Base-by-base conservation (phyloP, 1,140 invertebrate species). In the Mizuhopecten yessoensis region DNA sequence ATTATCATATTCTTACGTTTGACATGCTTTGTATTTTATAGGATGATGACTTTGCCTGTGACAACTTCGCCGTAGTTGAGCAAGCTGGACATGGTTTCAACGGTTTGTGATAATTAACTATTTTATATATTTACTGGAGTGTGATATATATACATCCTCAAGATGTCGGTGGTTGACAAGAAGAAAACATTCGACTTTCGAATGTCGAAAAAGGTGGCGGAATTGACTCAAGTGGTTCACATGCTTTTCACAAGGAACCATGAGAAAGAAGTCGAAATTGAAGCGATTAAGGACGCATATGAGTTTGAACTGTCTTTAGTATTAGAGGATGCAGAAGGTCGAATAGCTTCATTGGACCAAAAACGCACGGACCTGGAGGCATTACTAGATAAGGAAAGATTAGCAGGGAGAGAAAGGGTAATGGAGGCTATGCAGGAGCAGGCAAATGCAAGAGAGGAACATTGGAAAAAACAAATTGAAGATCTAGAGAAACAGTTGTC, bases 201-300 rank as follows among this genome's bases (percentile, higher is more conserved):
- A 23, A 96, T 96, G 96, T 96, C 95, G 33, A 96, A 96, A 92
- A 96, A 96, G 88, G 96, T 96, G n/a, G 96, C 96, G 5, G 96
- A 96, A 92, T 92, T 96, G 39, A 96, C 96, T 3, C 96, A 96
- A 89, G 96, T 96, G 5, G 96, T 96, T 34, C 96, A 96, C 91
- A 96, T 96, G 96, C 93, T 96, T 20, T 96, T 96, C 90, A 96
- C 94, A 10, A 89, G 96, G 33, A 96, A 96, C 90, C 96, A 96
- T 88, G 96, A 96, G 90, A 96, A 96, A 90, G 96, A 96, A 88
- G 95, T 96, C n/a, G 96, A 96, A 92, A 94, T 96, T 5, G 96
- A 96, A 33, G 95, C 95, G 23, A 87, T 96, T 42, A 96, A 95
- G 87, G 94, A 96, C 7, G 94, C 95, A 0, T 96, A 95, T 91